These are phyloP conservation scores for Stictocephala bisonia DNA, from an alignment of 2,888 invertebrate species.

Conservation along the genomic window DNA sequence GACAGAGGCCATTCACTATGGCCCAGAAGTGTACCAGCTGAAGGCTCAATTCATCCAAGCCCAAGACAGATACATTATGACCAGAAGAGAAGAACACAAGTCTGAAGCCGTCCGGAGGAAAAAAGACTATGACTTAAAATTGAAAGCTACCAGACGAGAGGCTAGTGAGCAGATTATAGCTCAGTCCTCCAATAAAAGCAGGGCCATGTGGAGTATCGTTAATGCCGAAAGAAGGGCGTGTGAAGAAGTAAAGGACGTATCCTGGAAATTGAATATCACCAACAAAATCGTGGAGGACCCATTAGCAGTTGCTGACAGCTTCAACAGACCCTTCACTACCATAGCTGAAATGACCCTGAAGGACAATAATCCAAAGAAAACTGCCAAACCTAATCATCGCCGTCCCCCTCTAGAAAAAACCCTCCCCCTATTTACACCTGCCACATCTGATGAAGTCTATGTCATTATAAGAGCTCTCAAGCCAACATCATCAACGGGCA, in stretches of 20 bases:
- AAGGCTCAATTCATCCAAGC: background rate
- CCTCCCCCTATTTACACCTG: background rate
- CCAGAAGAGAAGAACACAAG: slow-evolving; percentile 3
- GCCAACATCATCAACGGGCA: background rate
- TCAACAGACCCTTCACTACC: background rate
- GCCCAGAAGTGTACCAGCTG: background rate
- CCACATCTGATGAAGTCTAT: background rate
- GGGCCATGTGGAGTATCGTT: background rate
- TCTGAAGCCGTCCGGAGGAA: background rate
- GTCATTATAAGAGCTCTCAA: background rate
- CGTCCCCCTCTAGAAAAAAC: background rate
- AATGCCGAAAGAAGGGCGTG: slow-evolving; percentile 8
- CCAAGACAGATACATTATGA: background rate
- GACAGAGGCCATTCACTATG: background rate
- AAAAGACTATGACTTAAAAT: background rate
- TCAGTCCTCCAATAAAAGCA: slow-evolving; percentile 4
- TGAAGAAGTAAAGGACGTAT: background rate
- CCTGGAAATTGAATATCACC: background rate
- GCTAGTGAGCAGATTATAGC: background rate
- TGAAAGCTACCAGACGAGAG: slow-evolving; percentile 3
- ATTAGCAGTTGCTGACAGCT: background rate
- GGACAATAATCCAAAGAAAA: background rate
- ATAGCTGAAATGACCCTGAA: background rate
- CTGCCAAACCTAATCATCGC: background rate
- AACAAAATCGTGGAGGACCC: slow-evolving; percentile 5